phyloP scores from a whole-genome alignment of 2,797 vertebrate species.

The Megaceryle alcyon region DNA sequence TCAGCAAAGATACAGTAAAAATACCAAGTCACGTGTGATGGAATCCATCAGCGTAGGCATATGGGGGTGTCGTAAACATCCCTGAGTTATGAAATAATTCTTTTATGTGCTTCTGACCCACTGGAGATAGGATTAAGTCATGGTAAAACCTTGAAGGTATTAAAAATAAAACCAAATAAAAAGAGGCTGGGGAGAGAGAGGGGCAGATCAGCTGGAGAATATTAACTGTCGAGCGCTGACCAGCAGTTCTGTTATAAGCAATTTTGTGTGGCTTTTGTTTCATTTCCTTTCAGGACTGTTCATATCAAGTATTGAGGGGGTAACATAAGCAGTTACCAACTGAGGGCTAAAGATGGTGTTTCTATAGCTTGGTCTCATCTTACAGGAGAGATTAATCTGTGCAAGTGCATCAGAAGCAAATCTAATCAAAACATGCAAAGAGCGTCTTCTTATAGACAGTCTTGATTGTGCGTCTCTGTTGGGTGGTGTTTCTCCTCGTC shows the following conservation, averaged over 20 bases:
- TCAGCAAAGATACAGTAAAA: constrained; percentile 39
- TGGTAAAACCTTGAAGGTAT: not conserved
- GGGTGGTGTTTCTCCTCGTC: not conserved
- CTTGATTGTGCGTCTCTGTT: not conserved
- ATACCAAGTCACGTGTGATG: not conserved
- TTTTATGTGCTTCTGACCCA: not conserved
- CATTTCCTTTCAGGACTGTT: not conserved
- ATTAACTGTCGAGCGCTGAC: not conserved
- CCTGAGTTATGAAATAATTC: not conserved
- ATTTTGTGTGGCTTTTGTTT: not conserved
- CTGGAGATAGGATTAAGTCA: not conserved
- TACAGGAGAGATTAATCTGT: not conserved
- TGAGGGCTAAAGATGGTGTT: not conserved
- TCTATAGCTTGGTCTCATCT: not conserved
- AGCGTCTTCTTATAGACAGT: not conserved
- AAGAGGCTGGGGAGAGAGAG: not conserved
- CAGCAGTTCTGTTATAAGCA: not conserved
- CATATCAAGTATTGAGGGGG: not conserved
- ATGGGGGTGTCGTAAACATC: not conserved
- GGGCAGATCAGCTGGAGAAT: not conserved
- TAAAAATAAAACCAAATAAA: not conserved
- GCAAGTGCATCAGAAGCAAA: not conserved
- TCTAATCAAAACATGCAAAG: not conserved
- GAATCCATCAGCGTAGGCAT: not conserved
- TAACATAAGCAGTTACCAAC: not conserved